Base-by-base conservation (phyloP, 2,888 invertebrate genomes). In the Drosophila crucigera region DNA sequence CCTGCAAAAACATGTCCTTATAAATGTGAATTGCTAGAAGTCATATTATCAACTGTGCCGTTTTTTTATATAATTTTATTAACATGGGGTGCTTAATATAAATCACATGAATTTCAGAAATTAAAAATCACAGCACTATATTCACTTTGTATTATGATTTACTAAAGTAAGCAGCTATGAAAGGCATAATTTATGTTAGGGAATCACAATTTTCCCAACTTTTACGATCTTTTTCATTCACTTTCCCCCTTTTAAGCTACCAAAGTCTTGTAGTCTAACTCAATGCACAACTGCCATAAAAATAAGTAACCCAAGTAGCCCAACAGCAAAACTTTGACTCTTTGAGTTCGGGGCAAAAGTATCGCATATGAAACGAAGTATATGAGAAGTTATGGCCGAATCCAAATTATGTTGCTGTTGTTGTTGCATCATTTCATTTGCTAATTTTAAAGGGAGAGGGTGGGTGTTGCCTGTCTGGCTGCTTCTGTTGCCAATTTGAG, bases 221-320 rank as follows among this genome's bases (percentile, higher is more conserved):
- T 65, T 58, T 16, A 9, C 37, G 31, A 56, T 56, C 66, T 53
- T 14, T 37, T 10, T 39, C 19, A 7, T 11, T 39, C 31, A 10
- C 35, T 35, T 16, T n/a, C 10, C n/a, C 28, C 6, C 30, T 50
- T 43, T 47, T 16, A 47, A 47, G 47, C 35, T 30, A n/a, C 14
- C 25, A 58, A 22, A 22, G 43, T 52, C 39, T 50, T 52, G 49
- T 22, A 50, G 47, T 70, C 75, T 63, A 68, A 71, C 79, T 78
- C 53, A 72, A 67, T 72, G 61, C 78, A 72, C 55, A 78, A 78
- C 68, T 79, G 68, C 79, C 76, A 76, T 78, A 79, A 78, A 78
- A 79, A 72, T 66, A 79, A 75, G 66, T 55, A 50, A 66, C 41
- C 62, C 62, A 56, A 56, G 56, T n/a, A 56, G 39, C 54, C 67